Evolutionary conservation across 2,888 invertebrate genomes (phyloP), one percentile per base, ranked within the genome.

Genomic region (Synergus umbraculus): DNA sequence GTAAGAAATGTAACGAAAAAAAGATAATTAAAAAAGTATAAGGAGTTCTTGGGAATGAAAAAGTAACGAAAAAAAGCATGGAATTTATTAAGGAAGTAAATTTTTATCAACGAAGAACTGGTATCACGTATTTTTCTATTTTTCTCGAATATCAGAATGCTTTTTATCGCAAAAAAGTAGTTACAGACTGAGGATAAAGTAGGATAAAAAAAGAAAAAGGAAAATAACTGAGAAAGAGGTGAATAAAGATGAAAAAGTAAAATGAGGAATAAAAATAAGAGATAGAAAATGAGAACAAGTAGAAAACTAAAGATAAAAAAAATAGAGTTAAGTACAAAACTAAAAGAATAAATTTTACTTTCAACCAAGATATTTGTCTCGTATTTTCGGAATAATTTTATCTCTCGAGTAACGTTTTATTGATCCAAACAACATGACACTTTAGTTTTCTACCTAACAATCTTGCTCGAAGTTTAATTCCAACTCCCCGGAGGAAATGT

Each of bases 81-180:
- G 60, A 60, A 12, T 46, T 60, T 60, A 22, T 12, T 12, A 60
- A 22, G 22, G 12, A 22, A 60, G 22, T 60, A 60, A 60, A 60
- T 60, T 60, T 60, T 60, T 22, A 60, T 60, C 60, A 60, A 60
- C 12, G 13, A 15, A 49, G 22, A 60, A n/a, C 60, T 22, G 18
- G 18, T 22, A 10, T 22, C 22, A 12, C 60, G 22, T 60, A 60
- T 60, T 22, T 60, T 60, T 60, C 60, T 60, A 18, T 60, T 60
- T 60, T 60, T 12, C 22, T 60, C 10, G 60, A 65, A 65, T 65
- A 65, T 65, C 7, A 65, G 9, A 65, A 41, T n/a, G 43, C 37
- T n/a, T 37, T 41, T 65, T 65, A 41, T 64, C 13, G 29, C 64
- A 65, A 65, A 64, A 64, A 64, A 41, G 65, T 60, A 60, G 60